These are phyloP conservation scores for Aphaenogaster ashmeadi DNA, from an alignment of 1,140 invertebrate genomes.

Conservation along the genomic window DNA sequence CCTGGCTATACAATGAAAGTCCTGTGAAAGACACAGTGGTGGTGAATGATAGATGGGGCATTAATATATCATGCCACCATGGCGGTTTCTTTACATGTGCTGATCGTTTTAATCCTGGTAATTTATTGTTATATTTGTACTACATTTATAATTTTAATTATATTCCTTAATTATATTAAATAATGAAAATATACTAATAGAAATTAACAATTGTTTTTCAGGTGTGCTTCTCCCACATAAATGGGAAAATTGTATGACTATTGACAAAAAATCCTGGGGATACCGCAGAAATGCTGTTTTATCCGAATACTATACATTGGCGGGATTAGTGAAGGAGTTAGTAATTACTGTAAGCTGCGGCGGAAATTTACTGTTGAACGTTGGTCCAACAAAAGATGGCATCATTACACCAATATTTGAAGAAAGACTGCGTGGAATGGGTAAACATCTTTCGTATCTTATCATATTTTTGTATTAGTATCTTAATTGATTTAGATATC, in stretches of 20 bases:
- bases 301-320: slow-evolving; percentile 91
- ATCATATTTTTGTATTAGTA: slow-evolving; percentile 5
- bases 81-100: slow-evolving; percentile 95
- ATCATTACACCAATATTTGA: slow-evolving; percentile 96
- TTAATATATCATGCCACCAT: slow-evolving; percentile 93
- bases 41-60: slow-evolving; percentile 95
- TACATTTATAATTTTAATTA: not conserved
- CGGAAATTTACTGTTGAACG: slow-evolving; percentile 96
- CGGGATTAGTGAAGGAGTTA: slow-evolving; percentile 92
- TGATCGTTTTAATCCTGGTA: slow-evolving; percentile 96
- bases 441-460: slow-evolving; percentile 78
- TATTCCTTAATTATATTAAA: too few relatives aligned
- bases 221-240: slow-evolving; percentile 92
- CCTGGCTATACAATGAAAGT: slow-evolving; percentile 98
- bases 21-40: slow-evolving; percentile 96
- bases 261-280: slow-evolving; percentile 97
- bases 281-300: slow-evolving; percentile 92
- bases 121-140: slow-evolving; percentile 1
- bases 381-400: slow-evolving; percentile 97
- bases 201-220: slow-evolving; percentile 78
- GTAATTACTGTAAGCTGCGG: slow-evolving; percentile 95
- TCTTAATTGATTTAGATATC: not conserved
- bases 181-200: too few relatives aligned
- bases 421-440: slow-evolving; percentile 92
- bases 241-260: slow-evolving; percentile 97